A percentile compares a stretch with the other conserved stretches of the same genome.
Evolutionary conservation across 2,888 invertebrate genomes (phyloP).

Genomic region (Brachyptera putata): DNA sequence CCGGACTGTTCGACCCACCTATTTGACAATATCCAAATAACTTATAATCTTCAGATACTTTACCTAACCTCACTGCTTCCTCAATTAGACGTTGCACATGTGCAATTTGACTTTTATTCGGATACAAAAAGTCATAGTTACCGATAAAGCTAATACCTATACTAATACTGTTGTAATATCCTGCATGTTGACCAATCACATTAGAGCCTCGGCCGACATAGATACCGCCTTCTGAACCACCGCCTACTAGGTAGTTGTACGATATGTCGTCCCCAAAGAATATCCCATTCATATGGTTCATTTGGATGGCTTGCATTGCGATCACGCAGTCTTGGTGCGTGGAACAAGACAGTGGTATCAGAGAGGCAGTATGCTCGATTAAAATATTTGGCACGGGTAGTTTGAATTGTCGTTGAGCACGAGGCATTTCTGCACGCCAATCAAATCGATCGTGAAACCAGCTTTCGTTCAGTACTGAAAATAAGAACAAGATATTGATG

Average conservation of each 20-base stretch:
- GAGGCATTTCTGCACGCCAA: conserved; percentile 9
- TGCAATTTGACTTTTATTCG: conserved; percentile 42
- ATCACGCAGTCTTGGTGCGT: conserved; percentile 15
- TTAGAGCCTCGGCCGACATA: conserved; percentile 42
- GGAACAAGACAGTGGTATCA: not conserved
- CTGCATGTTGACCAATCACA: conserved; percentile 40
- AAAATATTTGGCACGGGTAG: conserved; percentile 21
- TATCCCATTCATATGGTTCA: conserved; percentile 37
- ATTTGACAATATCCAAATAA: conserved; percentile 65
- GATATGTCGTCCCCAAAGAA: conserved; percentile 36
- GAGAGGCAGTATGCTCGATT: conserved; percentile 18
- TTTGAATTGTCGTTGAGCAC: not conserved
- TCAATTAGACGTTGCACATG: conserved; percentile 61
- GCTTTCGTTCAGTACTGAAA: conserved; percentile 2
- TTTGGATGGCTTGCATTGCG: conserved; percentile 34
- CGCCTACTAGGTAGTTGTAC: conserved; percentile 40
- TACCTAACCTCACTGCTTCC: conserved; percentile 57
- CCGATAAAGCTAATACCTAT: conserved; percentile 25
- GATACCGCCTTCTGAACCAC: conserved; percentile 38
- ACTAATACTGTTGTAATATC: conserved; percentile 35
- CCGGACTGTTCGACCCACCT: conserved; percentile 63
- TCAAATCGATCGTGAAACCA: conserved; percentile 8
- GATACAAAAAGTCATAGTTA: conserved; percentile 32
- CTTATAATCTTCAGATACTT: conserved; percentile 60
- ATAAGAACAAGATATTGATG: too few species aligned